Percentiles rank a stretch among this genome's conserved stretches.
Conservation (phyloP, 2,113 vertebrate genomes). For the Lanius ludovicianus region DNA sequence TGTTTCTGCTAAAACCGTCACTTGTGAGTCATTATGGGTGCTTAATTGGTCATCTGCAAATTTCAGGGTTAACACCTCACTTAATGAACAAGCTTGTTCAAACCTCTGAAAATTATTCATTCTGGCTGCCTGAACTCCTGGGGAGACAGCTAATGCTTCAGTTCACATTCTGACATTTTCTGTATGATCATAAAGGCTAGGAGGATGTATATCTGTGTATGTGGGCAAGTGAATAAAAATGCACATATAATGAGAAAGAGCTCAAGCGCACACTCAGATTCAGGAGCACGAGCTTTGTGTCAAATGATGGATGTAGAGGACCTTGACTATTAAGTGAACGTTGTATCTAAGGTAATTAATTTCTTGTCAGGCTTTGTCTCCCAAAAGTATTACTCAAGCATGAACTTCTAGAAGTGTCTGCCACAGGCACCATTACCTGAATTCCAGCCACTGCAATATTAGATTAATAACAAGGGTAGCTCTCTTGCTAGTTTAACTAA, state of each 20-base stretch:
- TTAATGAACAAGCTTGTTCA: slow-evolving; percentile 24
- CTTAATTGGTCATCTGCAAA: slow-evolving; percentile 38
- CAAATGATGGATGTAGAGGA: not conserved
- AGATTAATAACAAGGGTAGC: not conserved
- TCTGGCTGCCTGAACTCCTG: not conserved
- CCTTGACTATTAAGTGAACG: not conserved
- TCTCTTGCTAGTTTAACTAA: not conserved
- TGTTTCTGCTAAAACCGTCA: slow-evolving; percentile 2
- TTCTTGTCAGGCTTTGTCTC: not conserved
- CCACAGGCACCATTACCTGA: not conserved
- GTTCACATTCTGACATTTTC: slow-evolving; percentile 18
- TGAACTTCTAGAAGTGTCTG: not conserved
- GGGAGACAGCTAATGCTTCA: slow-evolving; percentile 16
- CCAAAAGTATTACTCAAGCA: not conserved
- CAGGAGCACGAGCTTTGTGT: not conserved
- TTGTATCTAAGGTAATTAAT: not conserved
- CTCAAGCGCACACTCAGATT: not conserved
- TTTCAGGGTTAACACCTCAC: slow-evolving; percentile 26
- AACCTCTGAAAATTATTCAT: slow-evolving; percentile 6
- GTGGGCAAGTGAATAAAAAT: slow-evolving; percentile 19
- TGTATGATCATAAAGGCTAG: not conserved
- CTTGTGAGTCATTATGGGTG: not conserved
- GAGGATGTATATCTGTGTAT: not conserved
- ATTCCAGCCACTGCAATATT: not conserved
- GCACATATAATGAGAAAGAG: not conserved